Evolutionary conservation across 2,113 vertebrate species (phyloP).

Genomic region (Odocoileus virginianus): DNA sequence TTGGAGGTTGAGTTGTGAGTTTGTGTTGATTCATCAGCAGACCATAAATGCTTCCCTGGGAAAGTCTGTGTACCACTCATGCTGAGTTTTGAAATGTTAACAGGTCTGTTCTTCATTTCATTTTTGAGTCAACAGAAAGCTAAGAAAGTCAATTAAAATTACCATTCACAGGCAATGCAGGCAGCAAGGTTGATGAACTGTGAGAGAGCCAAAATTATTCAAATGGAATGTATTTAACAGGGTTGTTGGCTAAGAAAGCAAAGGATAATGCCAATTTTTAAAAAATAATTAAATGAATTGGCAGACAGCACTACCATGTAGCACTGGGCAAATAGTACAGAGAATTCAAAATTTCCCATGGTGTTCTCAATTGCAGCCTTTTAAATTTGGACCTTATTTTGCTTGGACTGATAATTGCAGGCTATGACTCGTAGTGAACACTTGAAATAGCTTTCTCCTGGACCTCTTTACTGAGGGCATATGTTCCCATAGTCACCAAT

Average conservation of each 20-base stretch:
- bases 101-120: constrained; percentile 16
- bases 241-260: background rate
- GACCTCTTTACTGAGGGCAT: background rate
- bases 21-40: background rate
- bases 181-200: background rate
- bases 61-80: background rate
- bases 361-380: constrained; percentile 38
- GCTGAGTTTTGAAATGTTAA: constrained; percentile 32
- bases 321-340: background rate
- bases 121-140: constrained; percentile 31
- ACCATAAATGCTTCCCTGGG: background rate
- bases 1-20: background rate
- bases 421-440: background rate
- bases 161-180: constrained; percentile 1
- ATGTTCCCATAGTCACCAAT: background rate
- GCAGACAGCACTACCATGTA: background rate
- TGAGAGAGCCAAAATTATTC: constrained; percentile 31
- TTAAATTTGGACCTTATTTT: constrained; percentile 6
- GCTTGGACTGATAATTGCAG: background rate
- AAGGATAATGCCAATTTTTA: constrained; percentile 4
- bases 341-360: constrained; percentile 5
- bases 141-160: constrained; percentile 42
- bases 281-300: constrained; percentile 41
- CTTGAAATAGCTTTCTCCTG: constrained; percentile 1
- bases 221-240: constrained; percentile 39